Evolutionary conservation across 2,888 invertebrate genomes (phyloP), one percentile per base, ranked within the genome.

Genomic region (Nebria salina): DNA sequence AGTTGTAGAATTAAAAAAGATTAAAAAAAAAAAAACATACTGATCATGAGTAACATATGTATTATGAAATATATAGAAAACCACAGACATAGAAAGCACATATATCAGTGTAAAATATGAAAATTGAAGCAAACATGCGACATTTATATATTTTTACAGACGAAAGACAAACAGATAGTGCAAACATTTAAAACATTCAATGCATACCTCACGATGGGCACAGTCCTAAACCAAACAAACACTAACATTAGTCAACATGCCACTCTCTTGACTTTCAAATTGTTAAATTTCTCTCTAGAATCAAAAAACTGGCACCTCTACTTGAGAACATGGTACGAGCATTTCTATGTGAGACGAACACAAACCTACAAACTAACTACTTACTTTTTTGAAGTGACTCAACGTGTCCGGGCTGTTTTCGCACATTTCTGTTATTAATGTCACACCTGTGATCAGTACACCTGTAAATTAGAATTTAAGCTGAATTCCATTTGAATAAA

Each of bases 381-480:
- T 91, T 90, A 98, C 99, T 95, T 98, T 98, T 91, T 98, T 98
- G 89, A 99, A 99, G 90, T 99, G 98, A 89, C 95, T 95, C 84
- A 99, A 91, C 1, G 99, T 98, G 88, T 99, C 99, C 9, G 97
- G 95, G 88, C 98, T 98, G 88, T 96, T 95, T 89, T 98, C 98
- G 89, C 99, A 99, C 99, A 99, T 99, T 91, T 99, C 99, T 34
- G 98, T 98, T 85, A 99, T 98, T 81, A 99, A 93, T 80, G 98
- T 98, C 72, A 99, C 98, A 43, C 99, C 99, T 75, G 99, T 98
- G 86, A 99, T 97, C 84, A 98, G 92, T 79, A 99, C 98, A 86
- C 97, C 97, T 96, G 89, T 73, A 87, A 87, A 84, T 82, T 83
- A 83, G 85, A 82, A 81, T 83, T 81, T 75, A 34, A 5, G 34